Evolutionary conservation across 2,888 invertebrate species (phyloP), one percentile per base, ranked within the genome.

Genomic region (Dimorphilus gyrociliatus): DNA sequence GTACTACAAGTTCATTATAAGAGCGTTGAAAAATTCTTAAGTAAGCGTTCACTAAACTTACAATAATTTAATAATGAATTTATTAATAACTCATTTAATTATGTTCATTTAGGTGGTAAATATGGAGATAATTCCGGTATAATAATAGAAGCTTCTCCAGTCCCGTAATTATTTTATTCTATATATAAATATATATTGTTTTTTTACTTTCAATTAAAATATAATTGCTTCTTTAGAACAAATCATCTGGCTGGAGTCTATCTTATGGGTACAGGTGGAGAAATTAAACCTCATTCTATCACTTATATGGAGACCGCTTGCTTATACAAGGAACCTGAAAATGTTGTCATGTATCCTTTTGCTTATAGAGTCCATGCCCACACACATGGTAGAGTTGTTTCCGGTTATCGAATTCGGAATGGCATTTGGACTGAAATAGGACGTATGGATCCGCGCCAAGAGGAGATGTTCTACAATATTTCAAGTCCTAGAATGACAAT

Each of bases 351-450:
- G n/a, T 75, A 88, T 67, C 97, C 94, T 1, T 85, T 97, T 64
- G 90, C 88, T 0, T 94, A 81, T 65, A 72, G 94, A 39, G 81
- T 81, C 0, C 94, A 97, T 55, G 90, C 94, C 0, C 94, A 97
- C 51, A 70, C 74, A 16, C 70, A 90, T 7, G 60, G 60, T 58
- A 41, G 42, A 42, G 60, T 60, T 3, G 48, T 51, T 10, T 47
- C 58, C 16, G 61, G 59, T 2, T 61, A 59, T 43, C 38, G 55
- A 10, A 47, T 61, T 6, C 41, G 54, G 7, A 44, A 56, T 29
- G 50, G 51, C 3, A 33, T 47, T 28, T 61, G 61, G 60, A 46
- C 46, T 23, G 60, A 60, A 39, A 55, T 61, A 25, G 61, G 60
- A 4, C 41, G 58, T 18, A 46, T 44, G 35, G 48, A 51, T 14